phyloP scores from a whole-genome alignment of 2,797 vertebrate genomes.

The Sebastes steindachneri region DNA sequence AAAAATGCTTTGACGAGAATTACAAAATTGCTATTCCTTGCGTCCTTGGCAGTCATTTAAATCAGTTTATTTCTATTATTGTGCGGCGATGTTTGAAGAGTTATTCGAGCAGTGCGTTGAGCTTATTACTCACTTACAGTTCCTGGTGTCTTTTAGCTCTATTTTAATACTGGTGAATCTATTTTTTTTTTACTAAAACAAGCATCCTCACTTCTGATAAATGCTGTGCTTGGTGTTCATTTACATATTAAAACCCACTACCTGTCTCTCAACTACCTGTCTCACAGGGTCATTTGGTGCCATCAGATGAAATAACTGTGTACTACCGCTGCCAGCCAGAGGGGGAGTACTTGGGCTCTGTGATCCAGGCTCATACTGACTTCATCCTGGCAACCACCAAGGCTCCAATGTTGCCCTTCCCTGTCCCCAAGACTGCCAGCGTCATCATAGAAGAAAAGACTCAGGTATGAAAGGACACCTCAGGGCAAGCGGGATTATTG shows the following conservation, averaged over 20 bases:
- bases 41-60: not conserved
- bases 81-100: not conserved
- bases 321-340: slow-evolving; percentile 89
- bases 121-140: not conserved
- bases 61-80: not conserved
- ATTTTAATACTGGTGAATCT: not conserved
- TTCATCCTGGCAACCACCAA: slow-evolving; percentile 96
- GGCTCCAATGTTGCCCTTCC: slow-evolving; percentile 89
- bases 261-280: not conserved
- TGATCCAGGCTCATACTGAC: slow-evolving; percentile 90
- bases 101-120: not conserved
- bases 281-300: slow-evolving; percentile 91
- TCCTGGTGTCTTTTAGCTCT: not conserved
- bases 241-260: not conserved
- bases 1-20: not conserved
- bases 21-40: not conserved
- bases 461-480: slow-evolving; percentile 81
- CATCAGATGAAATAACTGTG: slow-evolving; percentile 93
- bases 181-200: not conserved
- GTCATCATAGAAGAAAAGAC: slow-evolving; percentile 93
- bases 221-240: not conserved
- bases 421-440: slow-evolving; percentile 83
- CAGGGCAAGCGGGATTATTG: not conserved
- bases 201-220: not conserved
- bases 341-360: slow-evolving; percentile 89